A percentile compares a stretch with the other conserved stretches of the same genome.
phyloP scores from a whole-genome alignment of 2,797 vertebrate species.

The Trematomus bernacchii region DNA sequence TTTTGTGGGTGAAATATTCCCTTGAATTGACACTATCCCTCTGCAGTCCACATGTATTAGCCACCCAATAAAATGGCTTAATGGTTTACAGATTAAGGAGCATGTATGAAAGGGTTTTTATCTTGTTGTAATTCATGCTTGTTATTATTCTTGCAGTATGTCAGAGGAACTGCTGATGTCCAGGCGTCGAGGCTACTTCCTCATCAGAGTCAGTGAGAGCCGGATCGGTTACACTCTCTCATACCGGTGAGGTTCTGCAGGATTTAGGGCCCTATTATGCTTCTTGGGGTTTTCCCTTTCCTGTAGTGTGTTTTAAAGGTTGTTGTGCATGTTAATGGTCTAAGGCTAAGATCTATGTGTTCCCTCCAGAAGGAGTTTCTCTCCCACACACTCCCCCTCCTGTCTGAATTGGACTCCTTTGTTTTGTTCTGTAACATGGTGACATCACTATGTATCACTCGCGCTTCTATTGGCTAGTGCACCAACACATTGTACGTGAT shows the following conservation, averaged over 20 bases:
- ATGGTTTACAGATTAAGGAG: neutral
- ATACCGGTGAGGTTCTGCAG: slow-evolving; percentile 81
- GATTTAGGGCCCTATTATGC: neutral
- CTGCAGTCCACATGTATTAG: neutral
- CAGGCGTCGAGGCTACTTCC: slow-evolving; percentile 86
- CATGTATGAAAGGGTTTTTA: slow-evolving; percentile 26
- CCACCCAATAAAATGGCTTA: neutral
- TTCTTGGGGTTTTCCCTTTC: too few relatives aligned
- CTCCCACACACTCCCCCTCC: too few relatives aligned
- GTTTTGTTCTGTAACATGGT: too few relatives aligned
- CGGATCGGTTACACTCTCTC: slow-evolving; percentile 90
- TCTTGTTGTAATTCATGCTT: slow-evolving; percentile 8
- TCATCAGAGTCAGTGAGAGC: slow-evolving; percentile 89
- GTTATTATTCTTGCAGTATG: slow-evolving; percentile 68
- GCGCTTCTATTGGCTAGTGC: too few relatives aligned
- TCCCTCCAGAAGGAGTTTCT: too few relatives aligned
- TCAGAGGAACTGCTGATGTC: slow-evolving; percentile 84
- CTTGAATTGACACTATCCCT: neutral
- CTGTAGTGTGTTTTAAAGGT: too few relatives aligned
- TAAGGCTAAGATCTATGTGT: too few relatives aligned
- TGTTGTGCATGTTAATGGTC: too few relatives aligned
- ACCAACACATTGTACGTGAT: too few relatives aligned
- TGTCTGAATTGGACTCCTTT: too few relatives aligned
- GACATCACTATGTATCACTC: too few relatives aligned
- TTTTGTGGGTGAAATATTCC: too few relatives aligned